Evolutionary conservation across 92 coral and sea anemone species (phyloP), one percentile per base, ranked within the genome.

Genomic region (Epizoanthus ramosus): DNA sequence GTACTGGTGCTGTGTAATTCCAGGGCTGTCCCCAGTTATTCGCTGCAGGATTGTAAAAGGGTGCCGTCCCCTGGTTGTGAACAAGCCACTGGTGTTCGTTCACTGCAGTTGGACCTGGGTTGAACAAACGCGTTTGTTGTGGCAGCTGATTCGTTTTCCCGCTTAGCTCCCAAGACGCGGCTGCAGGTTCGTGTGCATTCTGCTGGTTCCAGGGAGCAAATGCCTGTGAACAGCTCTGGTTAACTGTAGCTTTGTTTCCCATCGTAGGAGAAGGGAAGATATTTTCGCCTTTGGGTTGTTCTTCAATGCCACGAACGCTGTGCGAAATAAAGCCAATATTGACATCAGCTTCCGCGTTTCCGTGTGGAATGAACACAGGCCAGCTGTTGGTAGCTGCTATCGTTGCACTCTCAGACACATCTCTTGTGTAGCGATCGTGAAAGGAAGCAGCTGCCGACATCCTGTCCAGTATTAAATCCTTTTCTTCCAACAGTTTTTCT

Each of bases 111-210:
- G 56, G 31, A 22, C 64, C 25, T 2, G 79, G 79, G 64, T 53
- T 74, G 39, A 74, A 74, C 23, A 74, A 14, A 56, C 79, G 79
- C 21, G 79, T 52, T 74, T 74, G 79, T 23, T 33, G 61, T 22
- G 79, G 63, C 64, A 16, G 43, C 14, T 74, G 61, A 31, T 74
- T 74, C 19, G 28, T 53, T 16, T 52, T 54, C 16, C 65, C 79
- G 4, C 22, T 74, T 28, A 14, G 6, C 31, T 15, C 23, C 35
- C 57, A 61, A 15, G 63, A 54, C 16, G 22, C 22, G 43, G 50
- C 57, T 4, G 45, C 6, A 5, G n/a, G 65, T 15, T 16, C 35
- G 3, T 18, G 65, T 14, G n/a, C 14, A 50, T 50, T 50, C 54
- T 50, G 54, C 54, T 50, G 54, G 54, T 12, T 50, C 54, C 54